phyloP scores from a whole-genome alignment of 1,140 invertebrate species.

The Nixonia krombeini region DNA sequence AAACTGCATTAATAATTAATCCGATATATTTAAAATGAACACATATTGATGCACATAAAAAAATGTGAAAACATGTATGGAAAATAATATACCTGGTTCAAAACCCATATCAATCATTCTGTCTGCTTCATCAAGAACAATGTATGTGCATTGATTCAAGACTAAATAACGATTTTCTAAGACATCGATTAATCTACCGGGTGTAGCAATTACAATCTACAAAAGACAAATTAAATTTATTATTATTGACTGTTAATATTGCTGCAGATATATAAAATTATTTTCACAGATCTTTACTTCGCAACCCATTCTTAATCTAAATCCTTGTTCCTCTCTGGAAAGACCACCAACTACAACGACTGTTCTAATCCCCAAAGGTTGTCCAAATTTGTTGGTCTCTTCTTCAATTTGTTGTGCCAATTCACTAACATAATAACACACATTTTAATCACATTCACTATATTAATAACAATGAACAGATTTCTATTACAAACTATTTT shows the following conservation, averaged over 20 bases:
- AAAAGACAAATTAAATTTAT: no score
- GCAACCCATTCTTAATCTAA: slow-evolving; percentile 95
- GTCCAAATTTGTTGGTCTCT: slow-evolving; percentile 98
- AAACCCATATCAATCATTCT: slow-evolving; percentile 99
- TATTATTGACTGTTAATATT: slow-evolving; percentile 13
- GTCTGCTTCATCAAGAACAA: slow-evolving; percentile 96
- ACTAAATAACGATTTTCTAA: slow-evolving; percentile 98
- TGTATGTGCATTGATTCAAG: slow-evolving; percentile 94
- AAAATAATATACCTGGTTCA: slow-evolving; percentile 79
- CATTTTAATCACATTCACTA: not conserved
- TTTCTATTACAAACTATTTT: no score
- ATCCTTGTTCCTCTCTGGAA: slow-evolving; percentile 98
- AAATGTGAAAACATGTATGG: no score
- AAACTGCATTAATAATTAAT: no score
- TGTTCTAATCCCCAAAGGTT: slow-evolving; percentile 93
- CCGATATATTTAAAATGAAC: no score
- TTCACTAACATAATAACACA: slow-evolving; percentile 73
- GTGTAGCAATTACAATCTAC: slow-evolving; percentile 99
- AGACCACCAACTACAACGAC: slow-evolving; percentile 99
- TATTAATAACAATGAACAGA: not conserved
- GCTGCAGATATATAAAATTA: slow-evolving; percentile 5
- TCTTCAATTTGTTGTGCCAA: slow-evolving; percentile 99
- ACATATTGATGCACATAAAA: no score
- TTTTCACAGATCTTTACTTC: slow-evolving; percentile 76
- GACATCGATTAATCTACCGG: slow-evolving; percentile 99